Percentiles rank a stretch among this genome's conserved stretches.
These are phyloP conservation scores for Tupiocoris notatus DNA, from an alignment of 2,888 invertebrate species.

Conservation along the genomic window DNA sequence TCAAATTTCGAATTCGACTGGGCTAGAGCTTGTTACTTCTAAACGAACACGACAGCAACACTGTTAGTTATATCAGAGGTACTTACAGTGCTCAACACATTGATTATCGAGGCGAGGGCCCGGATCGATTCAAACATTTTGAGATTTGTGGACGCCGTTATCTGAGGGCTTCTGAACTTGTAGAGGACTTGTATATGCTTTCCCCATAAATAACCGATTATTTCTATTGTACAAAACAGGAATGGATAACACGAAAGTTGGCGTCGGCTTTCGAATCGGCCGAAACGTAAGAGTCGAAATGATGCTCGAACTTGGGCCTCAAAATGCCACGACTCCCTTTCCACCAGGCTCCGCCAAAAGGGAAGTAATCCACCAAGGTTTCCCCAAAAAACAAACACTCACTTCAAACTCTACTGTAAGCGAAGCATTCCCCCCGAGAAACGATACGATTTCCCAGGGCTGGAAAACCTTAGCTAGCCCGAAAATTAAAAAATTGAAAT, in stretches of 20 bases:
- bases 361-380: not conserved
- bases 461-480: no score
- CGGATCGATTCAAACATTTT: no score
- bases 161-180: not conserved
- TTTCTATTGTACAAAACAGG: not conserved
- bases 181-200: not conserved
- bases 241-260: conserved; percentile 26
- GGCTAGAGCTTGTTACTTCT: no score
- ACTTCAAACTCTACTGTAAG: not conserved
- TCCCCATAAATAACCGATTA: not conserved
- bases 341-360: not conserved
- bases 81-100: not conserved
- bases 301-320: conserved; percentile 23
- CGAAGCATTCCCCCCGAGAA: not conserved
- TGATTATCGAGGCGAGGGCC: not conserved
- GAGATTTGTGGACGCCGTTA: no score
- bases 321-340: not conserved
- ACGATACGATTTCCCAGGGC: no score
- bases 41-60: no score
- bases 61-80: not conserved
- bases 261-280: conserved; percentile 21
- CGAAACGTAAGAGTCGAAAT: conserved; percentile 17
- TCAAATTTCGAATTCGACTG: no score
- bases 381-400: not conserved
- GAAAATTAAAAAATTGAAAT: no score